Evolutionary conservation across 2,888 invertebrate genomes (phyloP).

Genomic region (Lasioglossum calceatum): DNA sequence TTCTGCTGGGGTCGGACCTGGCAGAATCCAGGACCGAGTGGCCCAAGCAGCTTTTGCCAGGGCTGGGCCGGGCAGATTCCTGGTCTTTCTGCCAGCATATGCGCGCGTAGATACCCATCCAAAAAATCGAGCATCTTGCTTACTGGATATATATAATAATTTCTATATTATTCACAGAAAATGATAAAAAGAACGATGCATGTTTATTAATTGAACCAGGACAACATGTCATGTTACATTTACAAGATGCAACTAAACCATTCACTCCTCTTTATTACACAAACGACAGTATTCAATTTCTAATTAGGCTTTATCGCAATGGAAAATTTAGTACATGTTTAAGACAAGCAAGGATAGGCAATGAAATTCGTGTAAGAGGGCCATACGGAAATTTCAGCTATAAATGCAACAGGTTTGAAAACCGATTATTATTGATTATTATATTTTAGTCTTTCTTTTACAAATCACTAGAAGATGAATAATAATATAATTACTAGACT

Average conservation of each 20-base stretch:
- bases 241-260: constrained; percentile 72
- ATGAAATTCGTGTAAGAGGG: constrained; percentile 77
- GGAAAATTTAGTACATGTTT: constrained; percentile 75
- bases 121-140: no score
- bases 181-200: constrained; percentile 23
- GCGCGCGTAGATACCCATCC: no score
- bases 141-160: background rate
- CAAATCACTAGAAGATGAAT: background rate
- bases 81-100: no score
- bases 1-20: no score
- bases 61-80: no score
- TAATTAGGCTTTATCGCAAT: constrained; percentile 77
- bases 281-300: constrained; percentile 68
- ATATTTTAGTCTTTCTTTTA: background rate
- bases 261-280: constrained; percentile 80
- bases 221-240: constrained; percentile 78
- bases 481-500: background rate
- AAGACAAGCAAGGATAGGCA: constrained; percentile 66
- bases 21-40: no score
- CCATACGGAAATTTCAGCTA: constrained; percentile 81
- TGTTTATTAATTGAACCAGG: constrained; percentile 74
- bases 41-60: no score
- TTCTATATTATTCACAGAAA: constrained; percentile 44
- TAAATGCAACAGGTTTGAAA: constrained; percentile 74
- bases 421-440: background rate